Evolutionary conservation across 2,888 invertebrate species (phyloP).

Genomic region (Ophion costatus): DNA sequence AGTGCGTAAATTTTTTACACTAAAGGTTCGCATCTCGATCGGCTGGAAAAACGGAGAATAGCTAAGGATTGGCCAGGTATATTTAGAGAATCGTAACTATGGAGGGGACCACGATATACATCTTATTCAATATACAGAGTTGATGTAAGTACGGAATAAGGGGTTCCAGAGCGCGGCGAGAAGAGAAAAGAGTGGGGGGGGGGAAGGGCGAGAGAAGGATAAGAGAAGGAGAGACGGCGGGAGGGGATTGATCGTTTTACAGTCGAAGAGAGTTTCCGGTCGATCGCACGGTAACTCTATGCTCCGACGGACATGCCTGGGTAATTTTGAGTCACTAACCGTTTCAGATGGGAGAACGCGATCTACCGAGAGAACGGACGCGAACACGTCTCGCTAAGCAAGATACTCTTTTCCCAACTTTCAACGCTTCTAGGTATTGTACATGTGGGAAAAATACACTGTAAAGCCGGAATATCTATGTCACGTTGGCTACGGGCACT

Average conservation of each 20-base stretch:
- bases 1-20: no score
- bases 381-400: slow-evolving; percentile 56
- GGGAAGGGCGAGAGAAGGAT: background rate
- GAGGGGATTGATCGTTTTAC: slow-evolving; percentile 77
- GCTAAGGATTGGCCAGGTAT: background rate
- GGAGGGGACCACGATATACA: background rate
- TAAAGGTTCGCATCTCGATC: no score
- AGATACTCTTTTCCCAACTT: slow-evolving; percentile 33
- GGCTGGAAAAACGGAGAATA: no score
- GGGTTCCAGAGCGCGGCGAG: background rate
- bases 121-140: background rate
- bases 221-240: slow-evolving; percentile 13
- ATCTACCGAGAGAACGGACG: slow-evolving; percentile 52
- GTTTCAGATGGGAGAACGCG: slow-evolving; percentile 52
- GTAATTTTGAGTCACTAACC: slow-evolving; percentile 48
- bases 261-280: slow-evolving; percentile 78
- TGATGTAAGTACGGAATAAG: slow-evolving; percentile 1
- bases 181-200: slow-evolving; percentile 22
- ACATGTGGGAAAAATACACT: no score
- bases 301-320: slow-evolving; percentile 64
- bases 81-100: no score
- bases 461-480: no score
- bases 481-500: no score
- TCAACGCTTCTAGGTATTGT: no score
- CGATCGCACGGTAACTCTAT: slow-evolving; percentile 75